A percentile compares a stretch with the other conserved stretches of the same genome.
phyloP scores from a whole-genome alignment of 2,888 invertebrate genomes.

The Sarcophaga variegata region DNA sequence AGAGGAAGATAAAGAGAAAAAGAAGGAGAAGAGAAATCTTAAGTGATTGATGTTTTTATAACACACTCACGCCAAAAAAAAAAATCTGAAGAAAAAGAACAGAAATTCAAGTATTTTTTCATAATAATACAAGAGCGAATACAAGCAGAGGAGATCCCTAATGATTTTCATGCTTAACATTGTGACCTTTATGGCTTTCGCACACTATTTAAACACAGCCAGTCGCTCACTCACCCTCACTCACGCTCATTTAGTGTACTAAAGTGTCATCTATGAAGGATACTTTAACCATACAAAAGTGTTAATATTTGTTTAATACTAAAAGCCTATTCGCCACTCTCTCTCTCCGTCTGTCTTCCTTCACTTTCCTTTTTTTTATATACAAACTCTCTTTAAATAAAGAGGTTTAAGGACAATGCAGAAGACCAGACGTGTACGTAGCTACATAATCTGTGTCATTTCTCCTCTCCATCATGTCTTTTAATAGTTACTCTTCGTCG shows the following conservation, averaged over 20 bases:
- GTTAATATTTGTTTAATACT: conserved; percentile 33
- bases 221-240: neutral
- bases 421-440: neutral
- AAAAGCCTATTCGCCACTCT: neutral
- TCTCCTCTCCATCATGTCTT: neutral
- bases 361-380: neutral
- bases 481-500: neutral
- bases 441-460: conserved; percentile 24
- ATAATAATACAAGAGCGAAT: neutral
- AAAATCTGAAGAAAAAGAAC: neutral
- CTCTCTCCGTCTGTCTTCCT: neutral
- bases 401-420: conserved; percentile 12
- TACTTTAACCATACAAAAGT: conserved; percentile 19
- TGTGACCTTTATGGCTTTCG: neutral
- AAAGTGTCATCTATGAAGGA: neutral
- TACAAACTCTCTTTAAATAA: neutral
- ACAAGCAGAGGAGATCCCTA: neutral
- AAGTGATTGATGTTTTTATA: neutral
- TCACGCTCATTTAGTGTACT: neutral
- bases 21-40: too few relatives aligned
- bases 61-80: neutral
- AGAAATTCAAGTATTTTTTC: neutral
- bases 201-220: neutral
- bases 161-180: neutral
- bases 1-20: too few relatives aligned